Base-by-base conservation (phyloP, 2,797 vertebrate species). In the Lepus oiostolus region DNA sequence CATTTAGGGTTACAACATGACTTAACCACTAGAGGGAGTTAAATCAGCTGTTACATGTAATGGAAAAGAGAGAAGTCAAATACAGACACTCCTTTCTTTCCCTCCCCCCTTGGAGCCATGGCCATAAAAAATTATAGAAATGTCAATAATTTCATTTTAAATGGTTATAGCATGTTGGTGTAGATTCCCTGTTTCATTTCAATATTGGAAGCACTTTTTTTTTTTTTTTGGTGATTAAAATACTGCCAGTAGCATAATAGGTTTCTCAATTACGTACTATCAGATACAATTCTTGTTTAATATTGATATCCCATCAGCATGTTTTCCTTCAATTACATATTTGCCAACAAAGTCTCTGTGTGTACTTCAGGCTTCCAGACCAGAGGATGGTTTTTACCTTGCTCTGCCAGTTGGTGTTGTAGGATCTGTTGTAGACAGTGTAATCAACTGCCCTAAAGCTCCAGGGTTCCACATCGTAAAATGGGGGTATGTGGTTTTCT, bases 11-110 rank as follows among this genome's bases (percentile, higher is more conserved):
- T 38, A 52, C 68, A 81, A 35, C 75, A 67, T 5, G 50, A 91
- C 0, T 80, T 81, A 83, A 87, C 89, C 94, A 97, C 89, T 67
- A 95, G 91, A 88, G 91, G 89, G 89, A 82, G 81, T 17, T 67
- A 70, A 91, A 76, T 85, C 1, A n/a, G 72, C 30, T 82, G 82
- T 24, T 77, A 30, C 79, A 83, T 38, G 22, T 8, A 82, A 81
- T 1, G 47, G 79, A 86, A 38, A 87, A 72, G 1, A 71, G 74
- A 91, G 24, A n/a, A 52, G 24, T 21, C 60, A 71, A 32, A 35
- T 32, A 2, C 32, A 50, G 58, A 35, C 22, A 6, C 4, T 12
- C 22, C 60, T 72, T 79, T 85, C 54, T 75, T 26, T 28, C 70
- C 72, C 30, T 26, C 32, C 70, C 72, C 30, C 7, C 26, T 42